Conservation (phyloP, 2,888 invertebrate genomes). For the Actias luna region DNA sequence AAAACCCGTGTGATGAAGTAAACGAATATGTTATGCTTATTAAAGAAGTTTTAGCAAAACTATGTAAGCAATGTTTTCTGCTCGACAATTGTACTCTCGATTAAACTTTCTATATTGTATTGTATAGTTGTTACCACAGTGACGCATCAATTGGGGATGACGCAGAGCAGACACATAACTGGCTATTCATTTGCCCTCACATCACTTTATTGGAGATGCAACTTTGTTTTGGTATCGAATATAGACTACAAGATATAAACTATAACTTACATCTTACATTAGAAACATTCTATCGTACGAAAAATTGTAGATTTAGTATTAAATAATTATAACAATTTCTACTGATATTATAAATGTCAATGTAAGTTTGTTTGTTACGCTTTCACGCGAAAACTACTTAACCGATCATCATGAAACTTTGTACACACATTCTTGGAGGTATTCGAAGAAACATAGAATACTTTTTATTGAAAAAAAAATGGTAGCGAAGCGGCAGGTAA, state of each 20-base stretch:
- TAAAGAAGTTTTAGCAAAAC: conserved; percentile 20
- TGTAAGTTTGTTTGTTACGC: no score
- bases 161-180: background rate
- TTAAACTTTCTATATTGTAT: background rate
- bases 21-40: background rate
- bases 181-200: background rate
- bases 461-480: no score
- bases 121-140: background rate
- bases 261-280: background rate
- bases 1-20: background rate
- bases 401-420: no score
- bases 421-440: no score
- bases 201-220: background rate
- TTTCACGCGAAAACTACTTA: no score
- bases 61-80: conserved; percentile 11
- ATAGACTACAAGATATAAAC: background rate
- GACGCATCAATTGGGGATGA: conserved; percentile 15
- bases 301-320: background rate
- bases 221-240: background rate
- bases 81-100: background rate
- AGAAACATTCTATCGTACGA: background rate
- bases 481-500: no score
- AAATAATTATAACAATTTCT: no score
- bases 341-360: no score
- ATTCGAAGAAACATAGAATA: no score